Percentiles rank a stretch among this genome's conserved stretches.
These are phyloP conservation scores for Leptinotarsa rubiginosa DNA, from an alignment of 2,888 invertebrate species.

Conservation along the genomic window DNA sequence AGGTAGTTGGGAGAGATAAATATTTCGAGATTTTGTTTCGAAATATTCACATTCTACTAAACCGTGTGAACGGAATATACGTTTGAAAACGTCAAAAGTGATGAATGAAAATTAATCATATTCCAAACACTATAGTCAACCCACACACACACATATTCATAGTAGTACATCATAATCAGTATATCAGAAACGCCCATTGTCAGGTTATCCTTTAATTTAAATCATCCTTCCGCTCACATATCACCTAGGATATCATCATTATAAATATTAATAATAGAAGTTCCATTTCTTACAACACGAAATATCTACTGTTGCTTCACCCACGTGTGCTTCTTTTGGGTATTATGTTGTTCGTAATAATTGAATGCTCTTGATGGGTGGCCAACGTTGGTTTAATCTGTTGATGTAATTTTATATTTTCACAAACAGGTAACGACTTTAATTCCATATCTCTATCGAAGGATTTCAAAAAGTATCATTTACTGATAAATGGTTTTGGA, in stretches of 20 bases:
- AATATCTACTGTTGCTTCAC: conserved; percentile 6
- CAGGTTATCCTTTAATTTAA: conserved; percentile 8
- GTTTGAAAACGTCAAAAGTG: too few species aligned
- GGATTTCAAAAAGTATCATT: neutral
- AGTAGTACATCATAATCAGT: conserved; percentile 5
- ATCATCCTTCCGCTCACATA: conserved; percentile 16
- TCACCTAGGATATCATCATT: conserved; percentile 15
- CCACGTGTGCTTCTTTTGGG: conserved; percentile 15
- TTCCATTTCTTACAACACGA: neutral
- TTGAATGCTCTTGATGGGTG: conserved; percentile 35
- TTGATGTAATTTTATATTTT: conserved; percentile 27
- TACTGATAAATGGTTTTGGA: too few species aligned
- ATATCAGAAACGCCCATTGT: conserved; percentile 16
- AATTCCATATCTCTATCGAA: neutral
- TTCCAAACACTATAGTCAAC: neutral
- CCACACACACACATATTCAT: neutral
- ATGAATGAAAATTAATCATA: too few species aligned
- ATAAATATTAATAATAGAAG: conserved; percentile 11
- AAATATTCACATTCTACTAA: too few species aligned
- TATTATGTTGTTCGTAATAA: conserved; percentile 28
- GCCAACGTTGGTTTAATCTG: conserved; percentile 16
- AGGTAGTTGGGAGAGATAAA: too few species aligned
- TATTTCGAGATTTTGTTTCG: too few species aligned
- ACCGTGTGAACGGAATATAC: too few species aligned
- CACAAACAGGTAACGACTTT: neutral